phyloP scores from a whole-genome alignment of 2,888 invertebrate genomes.

The Drosophila glabriapex region DNA sequence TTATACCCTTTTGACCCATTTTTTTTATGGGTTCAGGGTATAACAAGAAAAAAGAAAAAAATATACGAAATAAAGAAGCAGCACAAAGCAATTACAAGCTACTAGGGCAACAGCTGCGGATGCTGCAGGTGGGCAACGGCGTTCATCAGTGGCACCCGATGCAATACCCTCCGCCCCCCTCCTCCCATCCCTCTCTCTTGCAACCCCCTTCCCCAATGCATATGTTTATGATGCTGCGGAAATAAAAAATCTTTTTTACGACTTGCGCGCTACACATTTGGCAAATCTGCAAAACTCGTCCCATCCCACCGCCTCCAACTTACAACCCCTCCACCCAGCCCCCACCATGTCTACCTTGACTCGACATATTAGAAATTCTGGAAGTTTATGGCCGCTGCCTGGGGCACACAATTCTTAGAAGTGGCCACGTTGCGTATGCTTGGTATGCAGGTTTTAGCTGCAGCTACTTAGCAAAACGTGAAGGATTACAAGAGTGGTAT shows the following conservation, averaged over 20 bases:
- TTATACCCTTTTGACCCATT: neutral
- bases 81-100: constrained; percentile 75
- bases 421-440: constrained; percentile 48
- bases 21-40: neutral
- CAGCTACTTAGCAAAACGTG: constrained; percentile 49
- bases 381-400: constrained; percentile 31
- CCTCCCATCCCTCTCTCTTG: neutral
- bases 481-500: constrained; percentile 11
- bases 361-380: constrained; percentile 39
- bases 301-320: neutral
- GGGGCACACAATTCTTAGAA: constrained; percentile 30
- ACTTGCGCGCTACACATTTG: constrained; percentile 49
- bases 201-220: constrained; percentile 34
- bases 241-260: constrained; percentile 76
- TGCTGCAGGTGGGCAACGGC: constrained; percentile 22
- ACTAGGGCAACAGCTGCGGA: constrained; percentile 63
- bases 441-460: constrained; percentile 39
- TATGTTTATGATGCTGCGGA: constrained; percentile 69
- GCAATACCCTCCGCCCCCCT: neutral
- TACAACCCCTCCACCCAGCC: neutral
- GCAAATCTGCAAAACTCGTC: constrained; percentile 40
- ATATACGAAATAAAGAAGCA: constrained; percentile 30
- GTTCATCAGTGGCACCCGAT: constrained; percentile 22
- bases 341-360: neutral
- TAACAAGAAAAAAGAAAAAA: constrained; percentile 6